A percentile compares a stretch with the other conserved stretches of the same genome.
phyloP scores from a whole-genome alignment of 2,797 vertebrate species.

The Acipenser oxyrinchus region DNA sequence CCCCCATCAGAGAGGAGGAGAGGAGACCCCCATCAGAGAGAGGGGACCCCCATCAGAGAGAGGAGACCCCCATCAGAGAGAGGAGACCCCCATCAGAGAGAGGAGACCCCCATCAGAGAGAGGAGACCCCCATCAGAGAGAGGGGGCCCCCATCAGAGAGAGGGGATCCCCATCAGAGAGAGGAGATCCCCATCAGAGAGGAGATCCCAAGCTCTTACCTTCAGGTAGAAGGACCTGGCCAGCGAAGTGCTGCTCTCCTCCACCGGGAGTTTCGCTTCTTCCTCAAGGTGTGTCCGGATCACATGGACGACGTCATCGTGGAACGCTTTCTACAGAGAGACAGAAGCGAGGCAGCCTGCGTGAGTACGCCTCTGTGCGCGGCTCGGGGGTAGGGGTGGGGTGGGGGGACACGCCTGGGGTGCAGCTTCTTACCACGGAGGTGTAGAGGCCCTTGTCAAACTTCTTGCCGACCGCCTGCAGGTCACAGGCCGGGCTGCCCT shows the following conservation, averaged over 20 bases:
- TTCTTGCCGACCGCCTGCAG: constrained; percentile 73
- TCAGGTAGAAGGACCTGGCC: constrained; percentile 67
- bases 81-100: too few species aligned
- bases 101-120: too few species aligned
- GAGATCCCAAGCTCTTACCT: constrained; percentile 42
- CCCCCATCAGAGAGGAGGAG: too few species aligned
- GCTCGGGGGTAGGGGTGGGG: neutral
- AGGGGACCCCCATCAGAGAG: too few species aligned
- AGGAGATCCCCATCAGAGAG: too few species aligned
- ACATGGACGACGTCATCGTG: constrained; percentile 71
- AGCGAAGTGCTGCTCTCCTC: constrained; percentile 59
- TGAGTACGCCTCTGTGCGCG: neutral
- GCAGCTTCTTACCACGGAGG: constrained; percentile 66
- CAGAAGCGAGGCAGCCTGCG: neutral
- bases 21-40: too few species aligned
- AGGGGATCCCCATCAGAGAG: too few species aligned
- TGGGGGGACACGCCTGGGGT: neutral
- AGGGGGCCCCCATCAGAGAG: too few species aligned
- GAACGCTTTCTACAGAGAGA: constrained; percentile 60
- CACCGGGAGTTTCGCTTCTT: constrained; percentile 53
- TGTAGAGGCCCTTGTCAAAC: constrained; percentile 79
- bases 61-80: too few species aligned
- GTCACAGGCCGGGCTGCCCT: constrained; percentile 64
- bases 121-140: too few species aligned
- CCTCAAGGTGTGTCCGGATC: constrained; percentile 55